Evolutionary conservation across 2,888 invertebrate species (phyloP).

Genomic region (Nesidiocoris tenuis): DNA sequence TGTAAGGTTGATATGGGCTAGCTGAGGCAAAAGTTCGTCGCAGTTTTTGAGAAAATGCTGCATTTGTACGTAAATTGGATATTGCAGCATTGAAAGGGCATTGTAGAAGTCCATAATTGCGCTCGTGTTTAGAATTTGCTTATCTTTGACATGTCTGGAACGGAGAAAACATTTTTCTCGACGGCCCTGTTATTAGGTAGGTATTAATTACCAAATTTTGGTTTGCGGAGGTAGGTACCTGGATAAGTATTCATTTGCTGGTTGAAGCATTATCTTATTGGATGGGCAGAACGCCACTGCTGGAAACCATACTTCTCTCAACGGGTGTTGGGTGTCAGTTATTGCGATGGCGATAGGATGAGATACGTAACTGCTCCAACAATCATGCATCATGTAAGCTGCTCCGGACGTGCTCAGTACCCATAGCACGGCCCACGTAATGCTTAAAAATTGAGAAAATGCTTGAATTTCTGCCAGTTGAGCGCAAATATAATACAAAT

Average conservation of each 20-base stretch:
- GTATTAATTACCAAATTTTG: too few relatives aligned
- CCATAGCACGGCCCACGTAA: constrained; percentile 31
- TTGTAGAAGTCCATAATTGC: constrained; percentile 34
- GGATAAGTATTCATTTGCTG: constrained; percentile 36
- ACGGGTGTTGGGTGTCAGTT: constrained; percentile 51
- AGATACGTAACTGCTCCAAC: constrained; percentile 50
- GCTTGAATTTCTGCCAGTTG: neutral
- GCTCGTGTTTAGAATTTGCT: neutral
- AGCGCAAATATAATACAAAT: too few relatives aligned
- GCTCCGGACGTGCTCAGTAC: constrained; percentile 20
- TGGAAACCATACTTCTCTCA: constrained; percentile 52
- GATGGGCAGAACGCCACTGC: constrained; percentile 52
- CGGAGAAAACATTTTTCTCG: too few relatives aligned
- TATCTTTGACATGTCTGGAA: constrained; percentile 29
- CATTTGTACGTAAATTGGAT: constrained; percentile 50
- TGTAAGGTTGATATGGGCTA: constrained; percentile 50
- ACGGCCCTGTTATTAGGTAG: too few relatives aligned
- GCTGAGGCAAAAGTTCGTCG: constrained; percentile 43
- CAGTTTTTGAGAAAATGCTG: constrained; percentile 46
- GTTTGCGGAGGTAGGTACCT: too few relatives aligned
- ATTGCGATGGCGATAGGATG: constrained; percentile 52
- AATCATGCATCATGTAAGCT: constrained; percentile 48
- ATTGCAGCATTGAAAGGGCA: constrained; percentile 49
- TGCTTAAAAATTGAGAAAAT: constrained; percentile 15
- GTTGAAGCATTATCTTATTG: constrained; percentile 44